A percentile compares a stretch with the other conserved stretches of the same genome.
Conservation (phyloP, 1,140 invertebrate species). For the Drosophila mojavensis region DNA sequence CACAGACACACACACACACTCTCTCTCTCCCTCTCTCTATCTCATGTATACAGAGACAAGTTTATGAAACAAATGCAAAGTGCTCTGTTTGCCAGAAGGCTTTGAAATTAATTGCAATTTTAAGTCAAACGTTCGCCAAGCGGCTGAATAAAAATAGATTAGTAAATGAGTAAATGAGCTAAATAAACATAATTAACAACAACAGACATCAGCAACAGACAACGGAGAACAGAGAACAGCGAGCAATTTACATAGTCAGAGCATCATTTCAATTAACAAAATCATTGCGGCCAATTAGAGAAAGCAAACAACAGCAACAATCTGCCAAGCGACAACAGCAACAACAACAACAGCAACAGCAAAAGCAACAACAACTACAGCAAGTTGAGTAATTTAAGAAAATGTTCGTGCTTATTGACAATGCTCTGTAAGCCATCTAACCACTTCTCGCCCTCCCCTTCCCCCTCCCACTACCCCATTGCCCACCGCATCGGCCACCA, state of each 20-base stretch:
- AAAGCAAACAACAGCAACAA: slow-evolving; percentile 54
- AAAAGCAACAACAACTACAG: not conserved
- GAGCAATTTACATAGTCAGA: slow-evolving; percentile 30
- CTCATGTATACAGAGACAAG: not conserved
- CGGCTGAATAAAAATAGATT: slow-evolving; percentile 19
- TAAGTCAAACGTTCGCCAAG: slow-evolving; percentile 38
- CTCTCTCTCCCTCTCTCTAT: too few species aligned
- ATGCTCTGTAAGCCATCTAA: not conserved
- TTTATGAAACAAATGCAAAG: slow-evolving; percentile 4
- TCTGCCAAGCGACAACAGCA: slow-evolving; percentile 5
- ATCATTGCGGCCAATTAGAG: slow-evolving; percentile 73
- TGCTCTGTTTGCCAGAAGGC: slow-evolving; percentile 45
- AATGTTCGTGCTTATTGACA: slow-evolving; percentile 17
- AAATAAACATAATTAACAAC: slow-evolving; percentile 43
- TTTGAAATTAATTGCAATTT: slow-evolving; percentile 65
- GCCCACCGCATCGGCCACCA: not conserved
- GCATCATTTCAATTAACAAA: slow-evolving; percentile 67
- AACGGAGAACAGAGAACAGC: slow-evolving; percentile 18
- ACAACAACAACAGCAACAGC: not conserved
- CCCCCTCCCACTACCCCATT: not conserved
- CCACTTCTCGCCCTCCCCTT: too few species aligned
- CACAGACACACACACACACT: slow-evolving; percentile 1
- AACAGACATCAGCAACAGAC: slow-evolving; percentile 5
- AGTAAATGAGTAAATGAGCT: slow-evolving; percentile 37
- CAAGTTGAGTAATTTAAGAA: slow-evolving; percentile 19